Base-by-base conservation (phyloP, 2,888 invertebrate genomes). In the Tuberolachnus salignus region DNA sequence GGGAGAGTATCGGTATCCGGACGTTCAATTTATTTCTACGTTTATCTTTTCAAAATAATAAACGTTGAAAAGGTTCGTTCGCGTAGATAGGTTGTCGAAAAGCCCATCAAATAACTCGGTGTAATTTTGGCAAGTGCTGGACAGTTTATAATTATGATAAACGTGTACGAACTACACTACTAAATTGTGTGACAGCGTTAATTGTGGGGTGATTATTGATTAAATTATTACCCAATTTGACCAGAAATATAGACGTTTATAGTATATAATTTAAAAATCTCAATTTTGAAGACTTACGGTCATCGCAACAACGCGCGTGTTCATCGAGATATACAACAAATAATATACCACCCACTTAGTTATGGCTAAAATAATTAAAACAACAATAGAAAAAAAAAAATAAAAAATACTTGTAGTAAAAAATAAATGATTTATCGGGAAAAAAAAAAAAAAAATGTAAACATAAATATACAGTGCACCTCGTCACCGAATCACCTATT, bases 21-120 rank as follows among this genome's bases (percentile, higher is more conserved):
- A 42, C 61, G 16, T 53, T 53, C 53, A 53, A 19, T 53, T 53
- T 53, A 53, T 53, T 53, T 19, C 53, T 53, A 6, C 42, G 42
- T 42, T 61, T 42, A n/a, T 61, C 42, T 61, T 61, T 42, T 42
- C 34, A 42, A 61, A 10, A 42, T n/a, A 61, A 4, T 42, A 61
- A 61, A 42, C n/a, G 61, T 61, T 10, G 61, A 61, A 61, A 61
- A 61, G 10, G 61, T 42, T 10, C 61, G 61, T 61, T 61, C 61
- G 42, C 61, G 42, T 19, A 42, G 61, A 61, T 42, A 61, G 11
- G 61, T 42, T 61, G 42, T 42, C 19, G 61, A 61, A 42, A 61
- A 61, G 61, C 61, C 57, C 57, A 57, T 57, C 57, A 57, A 57
- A 23, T 57, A 1, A 11, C 57, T 57, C 23, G 23, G 57, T 61